Conservation (phyloP, 2,888 invertebrate genomes). For the Prosopocoilus inquinatus region DNA sequence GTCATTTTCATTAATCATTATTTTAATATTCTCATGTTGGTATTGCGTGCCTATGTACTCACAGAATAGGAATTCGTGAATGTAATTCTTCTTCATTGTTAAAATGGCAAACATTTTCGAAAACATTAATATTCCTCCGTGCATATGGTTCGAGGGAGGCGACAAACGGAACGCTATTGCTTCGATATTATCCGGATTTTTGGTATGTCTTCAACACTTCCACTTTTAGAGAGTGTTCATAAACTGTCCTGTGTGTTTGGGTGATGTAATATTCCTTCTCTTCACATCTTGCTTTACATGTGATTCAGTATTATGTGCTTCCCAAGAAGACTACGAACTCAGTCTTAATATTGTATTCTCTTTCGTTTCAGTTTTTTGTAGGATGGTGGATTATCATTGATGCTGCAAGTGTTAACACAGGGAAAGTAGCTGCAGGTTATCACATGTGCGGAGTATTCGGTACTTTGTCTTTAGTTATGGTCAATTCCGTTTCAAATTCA, state of each 20-base stretch:
- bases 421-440: constrained; percentile 70
- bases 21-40: too few relatives aligned
- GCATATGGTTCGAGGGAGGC: constrained; percentile 82
- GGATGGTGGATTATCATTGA: constrained; percentile 99
- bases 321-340: not conserved
- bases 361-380: constrained; percentile 75
- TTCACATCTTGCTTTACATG: too few relatives aligned
- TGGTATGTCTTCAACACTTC: constrained; percentile 62
- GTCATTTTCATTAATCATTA: too few relatives aligned
- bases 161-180: constrained; percentile 84
- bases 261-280: too few relatives aligned
- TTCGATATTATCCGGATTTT: constrained; percentile 78
- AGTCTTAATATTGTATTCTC: constrained; percentile 1
- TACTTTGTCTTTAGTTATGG: constrained; percentile 93
- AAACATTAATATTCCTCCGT: constrained; percentile 70
- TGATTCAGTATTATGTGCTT: too few relatives aligned
- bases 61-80: too few relatives aligned
- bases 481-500: constrained; percentile 94
- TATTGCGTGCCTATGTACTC: too few relatives aligned
- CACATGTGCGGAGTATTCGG: constrained; percentile 94
- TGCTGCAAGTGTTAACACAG: constrained; percentile 77
- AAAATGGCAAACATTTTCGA: constrained; percentile 53
- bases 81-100: too few relatives aligned
- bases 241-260: too few relatives aligned
- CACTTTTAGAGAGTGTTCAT: too few relatives aligned